Percentiles rank a stretch among this genome's conserved stretches.
Evolutionary conservation across 23 tunicate species (phyloP).

Genomic region (Ciona savignyi): DNA sequence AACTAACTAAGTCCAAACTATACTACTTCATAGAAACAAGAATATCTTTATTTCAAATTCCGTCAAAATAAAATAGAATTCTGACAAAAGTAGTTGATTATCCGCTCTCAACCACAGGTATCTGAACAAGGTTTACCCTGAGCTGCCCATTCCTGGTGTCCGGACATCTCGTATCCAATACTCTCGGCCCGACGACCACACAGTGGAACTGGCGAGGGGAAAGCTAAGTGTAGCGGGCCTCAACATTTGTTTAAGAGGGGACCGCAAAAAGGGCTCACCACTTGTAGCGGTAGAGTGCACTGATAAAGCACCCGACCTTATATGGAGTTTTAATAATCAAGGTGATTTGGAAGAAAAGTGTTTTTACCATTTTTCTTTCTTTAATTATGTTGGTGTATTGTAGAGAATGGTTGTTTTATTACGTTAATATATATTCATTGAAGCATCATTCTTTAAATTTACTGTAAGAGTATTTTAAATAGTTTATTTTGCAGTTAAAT

Average conservation of each 20-base stretch:
- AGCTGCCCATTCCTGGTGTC: conserved; percentile 52
- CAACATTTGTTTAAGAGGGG: conserved; percentile 41
- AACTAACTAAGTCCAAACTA: neutral
- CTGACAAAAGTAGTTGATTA: no score
- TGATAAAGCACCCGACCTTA: neutral
- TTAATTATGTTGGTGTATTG: neutral
- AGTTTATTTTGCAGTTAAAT: no score
- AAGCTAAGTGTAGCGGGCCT: conserved; percentile 43
- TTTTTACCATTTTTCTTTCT: no score
- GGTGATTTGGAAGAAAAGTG: no score
- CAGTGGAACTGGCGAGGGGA: conserved; percentile 13
- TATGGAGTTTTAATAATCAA: conserved; percentile 21
- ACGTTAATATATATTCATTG: neutral
- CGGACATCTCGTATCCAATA: conserved; percentile 26
- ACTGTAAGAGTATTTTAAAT: no score
- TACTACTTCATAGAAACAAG: neutral
- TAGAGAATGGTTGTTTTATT: neutral
- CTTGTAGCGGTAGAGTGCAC: conserved; percentile 26
- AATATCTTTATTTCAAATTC: no score
- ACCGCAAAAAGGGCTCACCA: conserved; percentile 11
- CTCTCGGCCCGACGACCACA: neutral
- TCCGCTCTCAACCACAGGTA: conserved; percentile 57
- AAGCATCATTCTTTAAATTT: no score
- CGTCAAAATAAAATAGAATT: no score
- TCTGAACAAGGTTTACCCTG: conserved; percentile 59